phyloP scores from a whole-genome alignment of 2,113 vertebrate genomes.

The Helogale parvula region DNA sequence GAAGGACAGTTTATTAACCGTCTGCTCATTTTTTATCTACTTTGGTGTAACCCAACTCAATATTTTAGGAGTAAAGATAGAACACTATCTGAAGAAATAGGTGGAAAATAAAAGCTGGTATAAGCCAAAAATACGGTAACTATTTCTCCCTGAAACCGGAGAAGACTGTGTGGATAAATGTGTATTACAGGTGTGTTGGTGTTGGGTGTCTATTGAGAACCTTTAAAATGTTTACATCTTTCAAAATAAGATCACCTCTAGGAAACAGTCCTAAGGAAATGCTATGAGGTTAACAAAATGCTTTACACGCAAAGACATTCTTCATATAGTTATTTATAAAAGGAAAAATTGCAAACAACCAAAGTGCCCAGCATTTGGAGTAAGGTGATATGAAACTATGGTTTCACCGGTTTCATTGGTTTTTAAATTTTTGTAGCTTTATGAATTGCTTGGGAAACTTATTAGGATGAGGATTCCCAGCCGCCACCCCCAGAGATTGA shows the following conservation, averaged over 20 bases:
- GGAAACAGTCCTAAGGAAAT: neutral
- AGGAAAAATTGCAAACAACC: neutral
- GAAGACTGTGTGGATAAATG: neutral
- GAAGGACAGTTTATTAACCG: neutral
- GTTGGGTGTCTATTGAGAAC: neutral
- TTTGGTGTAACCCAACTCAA: neutral
- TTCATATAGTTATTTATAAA: slow-evolving; percentile 25
- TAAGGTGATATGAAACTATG: neutral
- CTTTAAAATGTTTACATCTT: slow-evolving; percentile 5
- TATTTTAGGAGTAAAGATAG: slow-evolving; percentile 29
- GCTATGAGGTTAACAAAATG: neutral
- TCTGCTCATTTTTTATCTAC: neutral
- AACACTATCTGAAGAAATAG: slow-evolving; percentile 13
- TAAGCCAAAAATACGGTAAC: neutral
- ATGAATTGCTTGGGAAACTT: slow-evolving; percentile 44
- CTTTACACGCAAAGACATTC: slow-evolving; percentile 43
- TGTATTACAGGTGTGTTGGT: neutral
- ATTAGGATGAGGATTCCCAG: slow-evolving; percentile 37
- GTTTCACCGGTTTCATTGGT: neutral
- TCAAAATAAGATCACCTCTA: neutral
- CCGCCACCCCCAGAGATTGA: neutral
- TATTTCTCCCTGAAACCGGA: slow-evolving; percentile 27
- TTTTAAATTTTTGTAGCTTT: slow-evolving; percentile 30
- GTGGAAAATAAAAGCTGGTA: neutral
- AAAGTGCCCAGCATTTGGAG: neutral